phyloP scores from a whole-genome alignment of 2,888 invertebrate species.

The Eurytoma californica region DNA sequence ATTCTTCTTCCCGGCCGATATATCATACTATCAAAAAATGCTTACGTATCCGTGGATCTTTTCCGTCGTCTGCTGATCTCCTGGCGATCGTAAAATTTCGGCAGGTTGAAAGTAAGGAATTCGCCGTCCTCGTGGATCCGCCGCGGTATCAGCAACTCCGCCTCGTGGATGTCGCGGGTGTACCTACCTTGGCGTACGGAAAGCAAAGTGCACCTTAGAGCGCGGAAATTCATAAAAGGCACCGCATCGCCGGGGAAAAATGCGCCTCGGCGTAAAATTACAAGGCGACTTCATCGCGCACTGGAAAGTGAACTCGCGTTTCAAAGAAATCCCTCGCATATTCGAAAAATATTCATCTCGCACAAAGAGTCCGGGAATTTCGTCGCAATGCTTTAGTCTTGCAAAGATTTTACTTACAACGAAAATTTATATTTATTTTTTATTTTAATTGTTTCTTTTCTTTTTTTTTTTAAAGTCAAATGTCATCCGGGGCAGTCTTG shows the following conservation, averaged over 20 bases:
- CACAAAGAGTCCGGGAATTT: no score
- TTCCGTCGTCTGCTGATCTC: conserved; percentile 59
- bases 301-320: no score
- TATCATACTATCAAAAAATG: no score
- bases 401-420: no score
- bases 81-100: conserved; percentile 74
- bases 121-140: conserved; percentile 73
- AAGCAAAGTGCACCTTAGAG: conserved; percentile 57
- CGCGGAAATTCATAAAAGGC: background rate
- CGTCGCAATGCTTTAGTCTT: no score
- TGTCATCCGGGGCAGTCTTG: no score
- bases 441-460: background rate
- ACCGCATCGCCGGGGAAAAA: background rate
- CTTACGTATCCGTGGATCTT: conserved; percentile 58
- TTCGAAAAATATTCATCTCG: no score
- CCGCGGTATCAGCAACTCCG: conserved; percentile 75
- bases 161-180: conserved; percentile 75
- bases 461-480: no score
- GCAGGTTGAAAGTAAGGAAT: conserved; percentile 75
- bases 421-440: background rate
- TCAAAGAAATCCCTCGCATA: no score
- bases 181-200: conserved; percentile 69
- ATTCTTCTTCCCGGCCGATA: no score
- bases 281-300: background rate
- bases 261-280: background rate